A percentile compares a stretch with the other conserved stretches of the same genome.
Evolutionary conservation across 30 jellyfish, hydroid and myxozoan genomes (phyloP).

Genomic region (Hydractinia echinata): DNA sequence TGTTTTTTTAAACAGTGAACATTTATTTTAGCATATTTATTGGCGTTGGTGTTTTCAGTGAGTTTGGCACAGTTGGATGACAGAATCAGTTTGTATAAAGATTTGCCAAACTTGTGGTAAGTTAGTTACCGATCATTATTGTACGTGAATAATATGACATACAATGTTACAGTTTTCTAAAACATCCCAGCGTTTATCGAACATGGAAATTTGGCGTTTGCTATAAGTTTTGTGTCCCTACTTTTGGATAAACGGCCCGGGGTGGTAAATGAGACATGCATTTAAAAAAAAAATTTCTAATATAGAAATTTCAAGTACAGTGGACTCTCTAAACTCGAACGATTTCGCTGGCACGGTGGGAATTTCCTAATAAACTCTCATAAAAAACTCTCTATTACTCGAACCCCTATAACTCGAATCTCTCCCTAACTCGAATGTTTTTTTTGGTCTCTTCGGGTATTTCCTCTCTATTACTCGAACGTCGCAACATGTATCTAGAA

Average conservation of each 20-base stretch:
- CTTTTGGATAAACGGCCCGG: not conserved
- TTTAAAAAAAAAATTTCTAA: too few relatives aligned
- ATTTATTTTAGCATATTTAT: slow-evolving; percentile 47
- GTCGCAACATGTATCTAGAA: too few relatives aligned
- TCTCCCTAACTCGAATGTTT: too few relatives aligned
- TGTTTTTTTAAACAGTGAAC: too few relatives aligned
- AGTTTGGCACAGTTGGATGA: slow-evolving; percentile 85
- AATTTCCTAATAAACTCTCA: too few relatives aligned
- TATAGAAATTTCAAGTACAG: too few relatives aligned
- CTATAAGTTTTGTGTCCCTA: not conserved
- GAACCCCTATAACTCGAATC: too few relatives aligned
- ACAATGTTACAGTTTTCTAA: not conserved
- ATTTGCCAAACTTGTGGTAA: slow-evolving; percentile 54
- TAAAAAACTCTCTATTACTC: too few relatives aligned
- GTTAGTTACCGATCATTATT: not conserved
- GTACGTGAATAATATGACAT: not conserved
- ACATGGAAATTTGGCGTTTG: not conserved
- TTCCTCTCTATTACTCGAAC: too few relatives aligned
- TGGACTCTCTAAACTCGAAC: too few relatives aligned
- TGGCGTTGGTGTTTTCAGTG: slow-evolving; percentile 76
- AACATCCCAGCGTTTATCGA: not conserved
- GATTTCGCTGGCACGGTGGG: too few relatives aligned
- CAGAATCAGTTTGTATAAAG: slow-evolving; percentile 54
- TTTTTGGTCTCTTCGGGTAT: too few relatives aligned
- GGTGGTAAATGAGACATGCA: not conserved